A percentile compares a stretch with the other conserved stretches of the same genome.
Evolutionary conservation across 2,888 invertebrate species (phyloP).

Genomic region (Melieria omissa): DNA sequence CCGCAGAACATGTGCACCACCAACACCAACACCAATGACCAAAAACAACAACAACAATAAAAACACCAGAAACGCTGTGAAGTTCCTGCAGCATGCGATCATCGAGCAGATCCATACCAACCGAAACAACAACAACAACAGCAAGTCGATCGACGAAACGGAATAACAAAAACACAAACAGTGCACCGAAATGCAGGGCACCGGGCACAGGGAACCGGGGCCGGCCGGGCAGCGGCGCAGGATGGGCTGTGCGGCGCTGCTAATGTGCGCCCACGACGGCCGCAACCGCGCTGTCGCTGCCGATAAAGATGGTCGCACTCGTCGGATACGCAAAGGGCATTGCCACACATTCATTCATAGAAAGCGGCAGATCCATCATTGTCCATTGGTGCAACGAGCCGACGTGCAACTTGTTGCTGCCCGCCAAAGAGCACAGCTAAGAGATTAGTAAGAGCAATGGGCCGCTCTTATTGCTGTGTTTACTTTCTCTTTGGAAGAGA

Average conservation of each 20-base stretch:
- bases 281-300: background rate
- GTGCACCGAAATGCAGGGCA: background rate
- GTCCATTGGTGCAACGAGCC: background rate
- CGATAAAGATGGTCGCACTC: conserved; percentile 28
- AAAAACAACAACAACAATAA: background rate
- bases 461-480: too few relatives aligned
- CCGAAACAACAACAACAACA: background rate
- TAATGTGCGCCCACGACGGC: too few relatives aligned
- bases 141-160: background rate
- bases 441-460: background rate
- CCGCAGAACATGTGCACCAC: conserved; percentile 22
- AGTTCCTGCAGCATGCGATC: background rate
- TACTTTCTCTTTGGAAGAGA: too few relatives aligned
- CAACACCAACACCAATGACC: conserved; percentile 26
- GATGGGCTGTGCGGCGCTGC: too few relatives aligned
- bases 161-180: background rate
- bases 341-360: background rate
- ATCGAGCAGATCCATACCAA: background rate
- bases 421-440: background rate
- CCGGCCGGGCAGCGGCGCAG: too few relatives aligned
- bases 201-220: background rate
- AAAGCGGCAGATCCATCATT: too few relatives aligned
- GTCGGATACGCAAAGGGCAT: conserved; percentile 28
- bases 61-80: background rate
- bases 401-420: conserved; percentile 25